Base-by-base conservation (phyloP, 2,113 vertebrate species). In the Dipodomys merriami region DNA sequence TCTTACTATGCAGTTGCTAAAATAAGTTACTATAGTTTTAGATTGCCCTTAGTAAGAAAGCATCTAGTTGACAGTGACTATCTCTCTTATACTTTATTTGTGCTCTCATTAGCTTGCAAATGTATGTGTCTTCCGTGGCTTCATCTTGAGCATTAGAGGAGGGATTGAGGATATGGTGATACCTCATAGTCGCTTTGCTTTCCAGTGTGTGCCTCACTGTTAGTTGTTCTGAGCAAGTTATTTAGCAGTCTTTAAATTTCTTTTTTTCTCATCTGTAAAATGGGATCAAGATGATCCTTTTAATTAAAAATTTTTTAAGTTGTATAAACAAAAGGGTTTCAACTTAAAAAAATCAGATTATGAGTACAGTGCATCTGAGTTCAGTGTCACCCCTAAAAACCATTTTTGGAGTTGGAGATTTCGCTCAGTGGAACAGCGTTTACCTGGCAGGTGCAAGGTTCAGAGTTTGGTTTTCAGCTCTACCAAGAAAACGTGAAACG, bases 1-100 rank as follows among this genome's bases (percentile, higher is more conserved):
- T 80, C 83, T 85, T 93, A 64, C 78, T 76, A 65, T 33, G 62
- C 19, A 60, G 27, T 93, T 92, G 83, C 19, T 69, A 53, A 83
- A 44, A 79, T 2, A 90, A 23, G 20, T 68, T 91, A 78, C 25
- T 16, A 57, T 16, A 18, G 53, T 57, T 57, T 57, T 57, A 57
- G 53, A 57, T 16, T 92, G 30, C 19, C 80, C 0, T 83, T 80
- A 77, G 7, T 65, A 65, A 74, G 80, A 81, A 91, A 30, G 12
- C 62, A 82, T 85, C 46, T 76, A 29, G 39, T 84, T 67, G 65
- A 15, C 60, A 91, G 15, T 57, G 68, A 81, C 69, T 15, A 2
- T 72, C 12, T 71, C 16, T 76, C 22, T 88, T 27, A 46, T 27
- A 64, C 29, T 80, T 76, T 88, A 22, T 92, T 92, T 77, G 25